phyloP scores from a whole-genome alignment of 2,113 vertebrate genomes.

The Prolemur simus region DNA sequence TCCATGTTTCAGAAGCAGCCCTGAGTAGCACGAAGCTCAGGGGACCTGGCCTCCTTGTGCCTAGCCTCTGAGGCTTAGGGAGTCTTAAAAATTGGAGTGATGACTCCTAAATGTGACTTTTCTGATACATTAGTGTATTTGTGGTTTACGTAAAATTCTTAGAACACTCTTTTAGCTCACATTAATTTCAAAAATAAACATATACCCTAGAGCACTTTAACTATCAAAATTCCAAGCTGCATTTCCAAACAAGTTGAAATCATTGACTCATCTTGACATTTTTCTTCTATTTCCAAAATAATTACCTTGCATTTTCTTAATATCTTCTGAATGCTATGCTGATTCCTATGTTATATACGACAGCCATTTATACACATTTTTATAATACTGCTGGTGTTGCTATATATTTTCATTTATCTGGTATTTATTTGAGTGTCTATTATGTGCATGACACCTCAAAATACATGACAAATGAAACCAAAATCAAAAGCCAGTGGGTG shows the following conservation, averaged over 20 bases:
- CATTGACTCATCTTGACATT: background rate
- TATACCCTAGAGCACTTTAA: background rate
- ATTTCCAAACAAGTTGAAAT: slow-evolving; percentile 25
- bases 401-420: background rate
- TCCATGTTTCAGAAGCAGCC: background rate
- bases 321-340: background rate
- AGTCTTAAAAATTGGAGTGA: background rate
- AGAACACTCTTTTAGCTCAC: background rate
- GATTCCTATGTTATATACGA: background rate
- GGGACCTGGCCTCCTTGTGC: background rate
- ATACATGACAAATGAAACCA: background rate
- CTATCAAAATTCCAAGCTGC: background rate
- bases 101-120: background rate
- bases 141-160: background rate
- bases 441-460: background rate
- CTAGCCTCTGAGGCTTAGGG: background rate
- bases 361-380: background rate
- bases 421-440: background rate
- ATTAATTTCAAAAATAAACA: background rate
- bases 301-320: slow-evolving; percentile 36
- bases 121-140: background rate
- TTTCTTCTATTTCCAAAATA: slow-evolving; percentile 45
- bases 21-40: accelerated
- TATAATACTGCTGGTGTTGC: background rate
- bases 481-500: background rate